Percentiles rank a stretch among this genome's conserved stretches.
Evolutionary conservation across 1,140 invertebrate genomes (phyloP).

Genomic region (Trichonephila clavata): DNA sequence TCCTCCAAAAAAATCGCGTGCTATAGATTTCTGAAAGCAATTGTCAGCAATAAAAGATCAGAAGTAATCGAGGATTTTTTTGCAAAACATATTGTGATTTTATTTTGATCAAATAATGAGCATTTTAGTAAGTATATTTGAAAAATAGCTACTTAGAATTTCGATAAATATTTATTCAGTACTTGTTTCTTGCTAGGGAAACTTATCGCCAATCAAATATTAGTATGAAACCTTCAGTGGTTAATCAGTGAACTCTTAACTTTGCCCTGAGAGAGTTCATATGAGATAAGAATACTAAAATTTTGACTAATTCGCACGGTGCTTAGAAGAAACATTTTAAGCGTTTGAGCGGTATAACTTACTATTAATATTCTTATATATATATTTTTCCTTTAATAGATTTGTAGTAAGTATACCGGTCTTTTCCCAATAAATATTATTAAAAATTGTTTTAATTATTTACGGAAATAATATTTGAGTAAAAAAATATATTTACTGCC

Average conservation of each 20-base stretch:
- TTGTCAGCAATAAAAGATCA: not conserved
- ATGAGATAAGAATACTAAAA: not conserved
- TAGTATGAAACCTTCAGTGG: not conserved
- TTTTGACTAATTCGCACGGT: not conserved
- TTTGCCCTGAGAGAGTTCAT: not conserved
- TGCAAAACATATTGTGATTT: not conserved
- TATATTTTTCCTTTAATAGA: not conserved
- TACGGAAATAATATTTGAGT: not conserved
- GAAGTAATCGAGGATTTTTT: not conserved
- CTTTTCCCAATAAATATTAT: not conserved
- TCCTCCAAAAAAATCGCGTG: not conserved
- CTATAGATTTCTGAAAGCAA: not conserved
- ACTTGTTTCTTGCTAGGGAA: not conserved
- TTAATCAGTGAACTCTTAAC: constrained; percentile 23
- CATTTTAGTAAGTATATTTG: constrained; percentile 21
- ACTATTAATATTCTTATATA: not conserved
- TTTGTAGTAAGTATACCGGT: not conserved
- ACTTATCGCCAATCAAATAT: not conserved
- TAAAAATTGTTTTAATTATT: not conserved
- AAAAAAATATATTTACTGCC: too few species aligned
- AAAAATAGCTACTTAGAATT: not conserved
- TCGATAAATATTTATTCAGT: not conserved
- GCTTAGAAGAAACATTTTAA: not conserved
- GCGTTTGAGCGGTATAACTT: not conserved
- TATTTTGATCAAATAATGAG: not conserved